Conservation (phyloP, 2,888 invertebrate genomes). For the Argyresthia albistria region DNA sequence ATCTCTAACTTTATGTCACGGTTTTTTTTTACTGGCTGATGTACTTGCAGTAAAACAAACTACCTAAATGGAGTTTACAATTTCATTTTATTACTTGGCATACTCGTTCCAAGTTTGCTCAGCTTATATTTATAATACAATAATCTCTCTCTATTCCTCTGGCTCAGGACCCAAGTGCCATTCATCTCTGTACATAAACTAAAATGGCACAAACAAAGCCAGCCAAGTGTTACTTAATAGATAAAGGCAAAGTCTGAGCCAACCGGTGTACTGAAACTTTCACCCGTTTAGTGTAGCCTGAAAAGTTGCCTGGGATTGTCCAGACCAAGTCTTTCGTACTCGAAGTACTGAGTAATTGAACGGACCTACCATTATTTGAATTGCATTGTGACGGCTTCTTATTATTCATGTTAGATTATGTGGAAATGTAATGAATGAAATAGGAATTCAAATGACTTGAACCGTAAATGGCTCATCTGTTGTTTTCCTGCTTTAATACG, state of each 20-base stretch:
- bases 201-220: neutral
- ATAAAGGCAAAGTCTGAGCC: neutral
- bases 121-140: too few relatives aligned
- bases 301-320: neutral
- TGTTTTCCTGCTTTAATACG: too few relatives aligned
- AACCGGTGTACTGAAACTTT: neutral
- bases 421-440: neutral
- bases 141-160: neutral
- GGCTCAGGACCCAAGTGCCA: neutral
- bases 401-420: neutral
- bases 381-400: neutral
- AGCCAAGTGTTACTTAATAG: conserved; percentile 21
- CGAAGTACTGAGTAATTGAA: neutral
- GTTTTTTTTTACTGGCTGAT: too few relatives aligned
- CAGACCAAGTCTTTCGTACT: neutral
- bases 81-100: neutral
- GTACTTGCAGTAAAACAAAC: too few relatives aligned
- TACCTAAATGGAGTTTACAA: neutral
- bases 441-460: too few relatives aligned
- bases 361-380: neutral
- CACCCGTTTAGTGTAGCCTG: neutral
- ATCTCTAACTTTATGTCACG: too few relatives aligned
- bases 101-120: neutral
- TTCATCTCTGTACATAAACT: neutral
- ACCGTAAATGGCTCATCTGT: too few relatives aligned